Base-by-base conservation (phyloP, 2,797 vertebrate species). In the Saxicola maurus region DNA sequence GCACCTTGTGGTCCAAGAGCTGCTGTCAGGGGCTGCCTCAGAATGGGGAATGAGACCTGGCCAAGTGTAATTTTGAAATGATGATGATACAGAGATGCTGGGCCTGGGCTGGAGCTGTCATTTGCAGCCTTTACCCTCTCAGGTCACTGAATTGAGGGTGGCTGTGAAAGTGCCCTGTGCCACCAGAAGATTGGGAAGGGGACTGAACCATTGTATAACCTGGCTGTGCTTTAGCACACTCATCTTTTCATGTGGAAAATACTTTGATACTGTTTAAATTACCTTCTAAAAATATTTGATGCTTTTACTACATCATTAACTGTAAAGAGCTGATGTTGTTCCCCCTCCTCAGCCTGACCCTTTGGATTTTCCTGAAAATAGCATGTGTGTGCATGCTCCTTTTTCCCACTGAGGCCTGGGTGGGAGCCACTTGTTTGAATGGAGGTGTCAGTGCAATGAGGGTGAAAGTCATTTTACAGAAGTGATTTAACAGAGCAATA, bases 341-440 rank as follows among this genome's bases (percentile, higher is more conserved):
- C 31, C 31, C 18, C 18, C 9, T 72, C 20, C 43, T 60, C 61
- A 68, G 49, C 27, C 25, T 35, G 64, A 8, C n/a, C 43, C 71
- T 46, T 71, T 14, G 14, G 56, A 45, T 83, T 72, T 83, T 42
- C 37, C 66, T 37, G 60, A 15, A 72, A 71, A 51, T 17, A 67
- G 5, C 13, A 3, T 7, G 17, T 25, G 0, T 35, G 3, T 45
- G 37, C 37, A 1, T 35, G 9, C 1, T 66, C 65, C 57, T 61
- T 62, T 48, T 38, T 77, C 49, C 3, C 42, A 5, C 64, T 10
- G 57, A 40, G 60, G 35, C 56, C 55, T 59, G 55, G 23, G 40
- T 13, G 46, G 79, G 82, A 94, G 71, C 77, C 89, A 55, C 89
- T 87, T 94, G 85, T 92, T 86, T 42, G 77, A 52, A 3, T 2